A percentile compares a stretch with the other conserved stretches of the same genome.
phyloP scores from a whole-genome alignment of 2,797 vertebrate species.

The Caiman crocodilus region DNA sequence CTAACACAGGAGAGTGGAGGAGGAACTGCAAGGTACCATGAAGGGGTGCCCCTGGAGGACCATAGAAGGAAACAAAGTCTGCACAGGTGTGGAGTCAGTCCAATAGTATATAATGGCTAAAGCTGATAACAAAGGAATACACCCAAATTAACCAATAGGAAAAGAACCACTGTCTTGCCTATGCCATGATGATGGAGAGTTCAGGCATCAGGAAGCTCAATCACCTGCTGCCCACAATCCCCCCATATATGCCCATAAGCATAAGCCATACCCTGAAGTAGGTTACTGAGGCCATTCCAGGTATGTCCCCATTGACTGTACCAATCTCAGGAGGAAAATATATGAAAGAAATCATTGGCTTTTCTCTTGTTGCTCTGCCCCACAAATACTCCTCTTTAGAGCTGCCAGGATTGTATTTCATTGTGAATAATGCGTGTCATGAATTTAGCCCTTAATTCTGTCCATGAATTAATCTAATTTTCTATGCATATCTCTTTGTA shows the following conservation, averaged over 20 bases:
- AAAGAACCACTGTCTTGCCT: neutral
- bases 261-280: too few species aligned
- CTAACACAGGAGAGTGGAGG: too few species aligned
- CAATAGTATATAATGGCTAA: neutral
- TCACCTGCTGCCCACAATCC: too few species aligned
- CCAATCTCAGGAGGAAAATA: neutral
- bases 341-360: neutral
- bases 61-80: neutral
- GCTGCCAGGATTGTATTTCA: neutral
- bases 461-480: neutral
- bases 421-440: neutral
- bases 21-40: too few species aligned
- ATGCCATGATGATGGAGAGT: too few species aligned
- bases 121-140: neutral
- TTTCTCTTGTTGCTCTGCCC: neutral
- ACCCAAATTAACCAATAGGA: neutral
- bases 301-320: neutral
- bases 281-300: too few species aligned
- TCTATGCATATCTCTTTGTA: neutral
- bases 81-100: neutral
- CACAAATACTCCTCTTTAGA: neutral
- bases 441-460: neutral
- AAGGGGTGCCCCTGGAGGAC: too few species aligned
- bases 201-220: too few species aligned
- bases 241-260: too few species aligned